These are phyloP conservation scores for Heteromormyrus szaboi DNA, from an alignment of 2,797 vertebrate genomes.

Conservation along the genomic window DNA sequence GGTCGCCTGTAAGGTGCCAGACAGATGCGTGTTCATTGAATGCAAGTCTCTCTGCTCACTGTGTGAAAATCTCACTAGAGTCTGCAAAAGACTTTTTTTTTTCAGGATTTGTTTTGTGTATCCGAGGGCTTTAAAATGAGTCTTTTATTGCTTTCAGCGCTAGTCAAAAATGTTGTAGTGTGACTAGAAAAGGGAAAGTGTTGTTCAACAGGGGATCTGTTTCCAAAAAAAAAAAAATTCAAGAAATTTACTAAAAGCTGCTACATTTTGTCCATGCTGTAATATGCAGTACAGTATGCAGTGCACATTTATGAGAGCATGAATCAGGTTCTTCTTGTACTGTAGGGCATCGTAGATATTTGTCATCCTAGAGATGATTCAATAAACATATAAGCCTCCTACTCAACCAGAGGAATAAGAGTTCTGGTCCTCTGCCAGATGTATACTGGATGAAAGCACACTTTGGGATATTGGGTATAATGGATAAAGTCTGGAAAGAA, in stretches of 20 bases:
- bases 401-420: neutral
- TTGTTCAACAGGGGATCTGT: neutral
- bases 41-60: neutral
- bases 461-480: neutral
- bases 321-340: neutral
- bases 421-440: neutral
- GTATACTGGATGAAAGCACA: neutral
- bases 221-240: neutral
- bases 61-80: neutral
- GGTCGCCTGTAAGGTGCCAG: neutral
- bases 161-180: neutral
- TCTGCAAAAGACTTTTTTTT: constrained; percentile 3
- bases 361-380: neutral
- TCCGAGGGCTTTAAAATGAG: neutral
- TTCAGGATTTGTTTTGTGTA: neutral
- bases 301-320: neutral
- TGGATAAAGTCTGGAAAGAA: neutral
- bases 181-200: neutral
- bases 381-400: neutral
- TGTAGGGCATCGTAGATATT: neutral
- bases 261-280: neutral
- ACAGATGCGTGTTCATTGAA: neutral
- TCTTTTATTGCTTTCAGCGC: neutral
- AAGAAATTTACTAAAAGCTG: neutral
- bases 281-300: neutral